Conservation (phyloP, 2,113 vertebrate genomes). For the Nicator chloris region DNA sequence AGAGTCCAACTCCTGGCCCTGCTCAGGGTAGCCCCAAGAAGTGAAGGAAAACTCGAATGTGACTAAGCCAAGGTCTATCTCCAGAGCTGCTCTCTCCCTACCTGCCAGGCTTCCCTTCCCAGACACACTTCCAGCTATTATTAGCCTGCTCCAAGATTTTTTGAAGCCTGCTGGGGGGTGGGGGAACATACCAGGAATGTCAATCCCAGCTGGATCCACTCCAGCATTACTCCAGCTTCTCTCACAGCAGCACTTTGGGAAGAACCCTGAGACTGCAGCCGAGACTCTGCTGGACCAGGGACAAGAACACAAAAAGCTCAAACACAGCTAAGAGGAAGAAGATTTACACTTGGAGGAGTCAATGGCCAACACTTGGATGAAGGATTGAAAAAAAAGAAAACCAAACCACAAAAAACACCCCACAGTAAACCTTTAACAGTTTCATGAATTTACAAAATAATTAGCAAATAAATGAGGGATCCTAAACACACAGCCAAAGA, state of each 20-base stretch:
- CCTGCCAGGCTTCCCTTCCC: not conserved
- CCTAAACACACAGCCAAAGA: not conserved
- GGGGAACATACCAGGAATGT: not conserved
- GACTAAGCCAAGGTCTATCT: not conserved
- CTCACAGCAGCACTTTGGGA: not conserved
- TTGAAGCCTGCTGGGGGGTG: not conserved
- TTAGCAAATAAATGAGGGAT: not conserved
- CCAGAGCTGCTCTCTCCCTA: not conserved
- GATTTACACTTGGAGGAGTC: not conserved
- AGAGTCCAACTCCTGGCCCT: not conserved
- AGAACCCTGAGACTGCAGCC: not conserved
- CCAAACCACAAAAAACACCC: not conserved
- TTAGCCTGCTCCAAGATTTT: not conserved
- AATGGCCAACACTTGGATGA: not conserved
- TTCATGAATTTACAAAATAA: not conserved
- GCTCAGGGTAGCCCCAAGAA: not conserved
- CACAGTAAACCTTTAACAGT: not conserved
- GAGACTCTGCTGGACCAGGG: not conserved
- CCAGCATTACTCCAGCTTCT: not conserved
- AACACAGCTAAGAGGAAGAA: rapidly evolving
- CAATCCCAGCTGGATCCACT: not conserved
- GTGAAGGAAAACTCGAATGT: rapidly evolving
- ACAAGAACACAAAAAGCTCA: not conserved
- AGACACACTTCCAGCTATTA: not conserved
- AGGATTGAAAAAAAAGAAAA: not conserved